Evolutionary conservation across 1,140 invertebrate species (phyloP).

Genomic region (Drosophila watanabei): DNA sequence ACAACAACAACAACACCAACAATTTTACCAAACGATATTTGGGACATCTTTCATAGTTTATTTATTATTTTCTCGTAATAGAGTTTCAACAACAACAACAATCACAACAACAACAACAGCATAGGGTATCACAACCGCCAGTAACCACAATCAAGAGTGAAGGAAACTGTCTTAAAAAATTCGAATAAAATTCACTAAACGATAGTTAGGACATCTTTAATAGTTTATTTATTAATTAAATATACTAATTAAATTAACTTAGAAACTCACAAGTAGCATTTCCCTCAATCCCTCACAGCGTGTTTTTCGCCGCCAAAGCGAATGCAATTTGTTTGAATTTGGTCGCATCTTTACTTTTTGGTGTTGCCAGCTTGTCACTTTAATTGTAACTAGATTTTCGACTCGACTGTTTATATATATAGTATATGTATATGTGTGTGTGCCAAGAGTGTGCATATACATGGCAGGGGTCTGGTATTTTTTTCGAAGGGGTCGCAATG

Average conservation of each 20-base stretch:
- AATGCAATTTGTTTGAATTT: constrained; percentile 41
- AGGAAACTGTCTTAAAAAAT: not conserved
- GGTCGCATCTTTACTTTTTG: constrained; percentile 8
- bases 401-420: constrained; percentile 30
- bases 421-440: not conserved
- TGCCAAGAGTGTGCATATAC: not conserved
- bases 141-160: not conserved
- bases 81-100: no score
- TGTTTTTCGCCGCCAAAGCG: constrained; percentile 12
- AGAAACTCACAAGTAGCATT: not conserved
- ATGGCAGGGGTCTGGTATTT: not conserved
- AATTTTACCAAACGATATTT: not conserved
- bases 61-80: not conserved
- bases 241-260: no score
- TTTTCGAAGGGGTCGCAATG: constrained; percentile 6
- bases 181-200: not conserved
- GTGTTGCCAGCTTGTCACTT: constrained; percentile 52
- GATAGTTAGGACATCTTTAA: not conserved
- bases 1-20: no score
- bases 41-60: not conserved
- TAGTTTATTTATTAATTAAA: not conserved
- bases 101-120: constrained; percentile 32
- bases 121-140: constrained; percentile 27
- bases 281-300: not conserved
- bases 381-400: constrained; percentile 71